Evolutionary conservation across 2,888 invertebrate species (phyloP).

Genomic region (Chloroclysta siterata): DNA sequence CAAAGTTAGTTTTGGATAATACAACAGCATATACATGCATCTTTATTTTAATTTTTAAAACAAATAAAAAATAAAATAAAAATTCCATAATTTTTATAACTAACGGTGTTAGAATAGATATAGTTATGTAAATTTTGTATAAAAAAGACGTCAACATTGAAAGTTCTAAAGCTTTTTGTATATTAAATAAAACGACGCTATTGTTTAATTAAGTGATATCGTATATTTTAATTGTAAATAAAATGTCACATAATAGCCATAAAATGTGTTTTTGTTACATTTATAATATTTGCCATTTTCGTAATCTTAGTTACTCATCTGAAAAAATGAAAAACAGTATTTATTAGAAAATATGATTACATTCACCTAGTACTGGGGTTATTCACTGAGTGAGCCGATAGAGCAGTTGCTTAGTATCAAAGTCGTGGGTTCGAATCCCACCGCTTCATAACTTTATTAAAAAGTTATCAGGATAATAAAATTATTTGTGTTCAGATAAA

Average conservation of each 20-base stretch:
- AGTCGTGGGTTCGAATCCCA: too few species aligned
- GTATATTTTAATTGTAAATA: slow-evolving; percentile 77
- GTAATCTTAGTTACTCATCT: too few species aligned
- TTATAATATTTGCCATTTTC: neutral
- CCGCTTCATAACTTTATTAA: too few species aligned
- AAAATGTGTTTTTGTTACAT: slow-evolving; percentile 15
- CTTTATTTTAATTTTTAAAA: neutral
- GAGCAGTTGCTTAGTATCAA: too few species aligned
- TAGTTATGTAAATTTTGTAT: slow-evolving; percentile 77
- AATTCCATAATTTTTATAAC: slow-evolving; percentile 77
- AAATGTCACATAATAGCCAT: slow-evolving; percentile 48
- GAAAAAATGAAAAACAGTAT: too few species aligned
- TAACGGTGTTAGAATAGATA: slow-evolving; percentile 55
- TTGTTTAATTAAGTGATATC: slow-evolving; percentile 65
- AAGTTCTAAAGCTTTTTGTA: slow-evolving; percentile 60
- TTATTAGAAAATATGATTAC: too few species aligned
- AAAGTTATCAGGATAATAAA: too few species aligned
- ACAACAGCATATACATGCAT: neutral
- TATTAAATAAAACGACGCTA: slow-evolving; percentile 51
- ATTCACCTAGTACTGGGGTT: too few species aligned
- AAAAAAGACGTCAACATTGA: slow-evolving; percentile 47
- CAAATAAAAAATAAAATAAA: slow-evolving; percentile 43
- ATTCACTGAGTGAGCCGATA: too few species aligned
- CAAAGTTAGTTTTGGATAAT: neutral
- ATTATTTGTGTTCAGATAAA: too few species aligned